Evolutionary conservation across 2,888 invertebrate genomes (phyloP), one percentile per base, ranked within the genome.

Genomic region (Heliconius ismenius): DNA sequence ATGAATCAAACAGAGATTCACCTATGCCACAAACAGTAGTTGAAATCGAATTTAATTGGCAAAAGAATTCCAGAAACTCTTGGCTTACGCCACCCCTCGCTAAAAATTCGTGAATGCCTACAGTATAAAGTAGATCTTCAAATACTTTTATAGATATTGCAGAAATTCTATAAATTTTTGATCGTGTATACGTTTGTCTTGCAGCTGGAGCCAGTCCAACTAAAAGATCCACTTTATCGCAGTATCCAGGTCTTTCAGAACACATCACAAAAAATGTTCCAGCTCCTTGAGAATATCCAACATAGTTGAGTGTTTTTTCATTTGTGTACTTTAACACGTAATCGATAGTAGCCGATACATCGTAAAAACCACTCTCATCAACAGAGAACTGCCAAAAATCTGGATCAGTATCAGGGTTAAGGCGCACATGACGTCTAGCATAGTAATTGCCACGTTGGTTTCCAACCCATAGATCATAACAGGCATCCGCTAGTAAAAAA

Each of bases 271-370:
- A 96, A 83, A 95, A 96, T 4, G 90, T 88, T 0, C 96, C 96
- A 0, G 95, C 95, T 11, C 98, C 98, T 87, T 96, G 95, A 0
- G 97, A 98, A 85, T 97, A 97, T 0, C 98, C 98, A 9, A 97
- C 95, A 54, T 88, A 91, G 65, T 89, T 91, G 54, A 92, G 73
- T 60, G 87, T 89, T 0, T 83, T 79, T 1, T 81, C 79, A 3
- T 82, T 81, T 1, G 92, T 90, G 7, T 85, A 79, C 0, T 86
- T 78, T 10, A 92, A 77, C 2, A 92, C 86, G 64, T 89, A 88
- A 73, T 92, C 91, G 0, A 91, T 84, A 62, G 87, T 86, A 0
- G 97, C 96, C 2, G 98, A 97, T 1, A 98, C 83, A 86, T 98
- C 98, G 82, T 94, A 95, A 32, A 91, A 86, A 0, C 96, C 97